Evolutionary conservation across 2,797 vertebrate genomes (phyloP).

Genomic region (Tapirus indicus): DNA sequence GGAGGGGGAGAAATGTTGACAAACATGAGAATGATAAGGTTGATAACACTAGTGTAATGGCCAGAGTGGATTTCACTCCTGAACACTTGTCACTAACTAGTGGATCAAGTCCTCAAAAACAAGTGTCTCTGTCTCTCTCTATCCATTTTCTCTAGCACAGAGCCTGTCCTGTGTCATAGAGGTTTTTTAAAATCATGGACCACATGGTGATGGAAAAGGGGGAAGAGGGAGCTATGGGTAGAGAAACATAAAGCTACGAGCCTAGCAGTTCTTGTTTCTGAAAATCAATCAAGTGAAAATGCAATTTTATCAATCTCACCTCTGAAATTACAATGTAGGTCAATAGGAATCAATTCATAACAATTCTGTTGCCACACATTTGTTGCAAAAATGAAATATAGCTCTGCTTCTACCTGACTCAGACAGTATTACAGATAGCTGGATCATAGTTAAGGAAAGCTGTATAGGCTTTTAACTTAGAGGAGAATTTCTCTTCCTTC

Average conservation of each 20-base stretch:
- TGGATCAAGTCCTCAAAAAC: background rate
- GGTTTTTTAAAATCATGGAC: background rate
- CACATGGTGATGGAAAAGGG: background rate
- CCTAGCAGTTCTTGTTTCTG: background rate
- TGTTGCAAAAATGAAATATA: conserved; percentile 10
- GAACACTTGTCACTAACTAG: background rate
- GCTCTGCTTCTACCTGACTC: background rate
- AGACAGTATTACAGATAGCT: background rate
- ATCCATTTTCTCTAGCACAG: background rate
- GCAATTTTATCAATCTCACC: background rate
- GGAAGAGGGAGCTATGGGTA: background rate
- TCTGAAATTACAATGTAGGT: conserved; percentile 46
- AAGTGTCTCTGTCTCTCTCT: background rate
- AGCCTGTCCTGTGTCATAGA: background rate
- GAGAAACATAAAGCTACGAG: background rate
- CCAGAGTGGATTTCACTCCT: background rate
- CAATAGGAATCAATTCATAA: conserved; percentile 16
- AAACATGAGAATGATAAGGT: background rate
- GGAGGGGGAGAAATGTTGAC: background rate
- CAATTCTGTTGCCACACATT: background rate
- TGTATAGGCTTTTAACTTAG: background rate
- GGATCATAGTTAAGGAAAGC: background rate
- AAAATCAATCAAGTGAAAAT: conserved; percentile 48
- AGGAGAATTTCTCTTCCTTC: background rate
- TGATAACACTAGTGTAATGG: background rate